These are phyloP conservation scores for Lasaia peninsularis DNA, from an alignment of 1,140 invertebrate species.

Conservation along the genomic window DNA sequence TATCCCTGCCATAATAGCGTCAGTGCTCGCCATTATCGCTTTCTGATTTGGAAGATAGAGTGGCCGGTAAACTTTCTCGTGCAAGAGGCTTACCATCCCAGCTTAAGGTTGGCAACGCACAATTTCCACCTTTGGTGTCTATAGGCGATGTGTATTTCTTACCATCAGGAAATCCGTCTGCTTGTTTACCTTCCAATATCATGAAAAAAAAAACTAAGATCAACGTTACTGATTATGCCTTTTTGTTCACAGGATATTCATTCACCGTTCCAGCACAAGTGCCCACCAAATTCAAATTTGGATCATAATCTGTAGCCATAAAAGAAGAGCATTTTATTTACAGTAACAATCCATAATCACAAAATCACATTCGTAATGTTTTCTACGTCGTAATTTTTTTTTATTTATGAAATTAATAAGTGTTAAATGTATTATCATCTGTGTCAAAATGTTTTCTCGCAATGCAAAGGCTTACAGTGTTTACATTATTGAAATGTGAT, in stretches of 20 bases:
- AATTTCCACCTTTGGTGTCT: too few relatives aligned
- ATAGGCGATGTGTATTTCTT: too few relatives aligned
- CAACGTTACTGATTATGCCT: too few relatives aligned
- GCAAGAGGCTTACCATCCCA: too few relatives aligned
- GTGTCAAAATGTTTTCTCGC: slow-evolving; percentile 1
- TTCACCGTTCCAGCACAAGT: slow-evolving; percentile 73
- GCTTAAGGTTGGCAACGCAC: too few relatives aligned
- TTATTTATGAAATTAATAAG: background rate
- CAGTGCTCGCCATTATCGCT: too few relatives aligned
- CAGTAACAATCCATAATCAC: background rate
- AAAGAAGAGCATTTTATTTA: background rate
- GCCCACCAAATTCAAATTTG: slow-evolving; percentile 72
- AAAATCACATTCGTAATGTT: background rate
- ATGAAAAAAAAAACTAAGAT: background rate
- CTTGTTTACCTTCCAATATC: background rate
- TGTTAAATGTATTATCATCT: background rate
- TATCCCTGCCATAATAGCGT: too few relatives aligned
- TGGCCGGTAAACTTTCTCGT: too few relatives aligned
- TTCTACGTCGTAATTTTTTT: background rate
- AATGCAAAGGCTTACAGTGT: slow-evolving; percentile 1
- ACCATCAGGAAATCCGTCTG: too few relatives aligned
- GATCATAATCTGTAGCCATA: slow-evolving; percentile 45
- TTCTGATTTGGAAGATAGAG: too few relatives aligned
- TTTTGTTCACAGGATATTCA: slow-evolving; percentile 58
- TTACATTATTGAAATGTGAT: slow-evolving; percentile 1